phyloP scores from a whole-genome alignment of 64 coral and sea anemone genomes.

The Acropora tenuis region DNA sequence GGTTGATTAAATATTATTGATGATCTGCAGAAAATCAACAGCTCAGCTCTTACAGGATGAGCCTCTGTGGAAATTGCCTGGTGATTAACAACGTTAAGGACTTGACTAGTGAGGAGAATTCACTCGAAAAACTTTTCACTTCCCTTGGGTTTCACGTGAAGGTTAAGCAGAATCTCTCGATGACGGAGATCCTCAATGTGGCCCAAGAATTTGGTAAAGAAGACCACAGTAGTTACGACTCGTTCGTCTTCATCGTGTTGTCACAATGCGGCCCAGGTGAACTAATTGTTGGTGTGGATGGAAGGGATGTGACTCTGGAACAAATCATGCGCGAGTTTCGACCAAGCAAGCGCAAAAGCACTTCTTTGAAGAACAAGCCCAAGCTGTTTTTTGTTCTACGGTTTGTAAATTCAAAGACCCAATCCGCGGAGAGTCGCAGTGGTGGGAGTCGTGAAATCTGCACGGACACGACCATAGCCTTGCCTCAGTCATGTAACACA shows the following conservation, averaged over 20 bases:
- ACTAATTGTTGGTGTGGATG: neutral
- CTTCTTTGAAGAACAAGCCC: neutral
- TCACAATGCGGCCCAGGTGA: neutral
- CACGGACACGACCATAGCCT: too few relatives aligned
- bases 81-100: constrained; percentile 17
- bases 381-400: constrained; percentile 26
- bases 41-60: neutral
- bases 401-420: neutral
- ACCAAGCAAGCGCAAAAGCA: neutral
- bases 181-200: neutral
- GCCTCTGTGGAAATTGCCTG: neutral
- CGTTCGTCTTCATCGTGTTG: neutral
- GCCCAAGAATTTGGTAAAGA: neutral
- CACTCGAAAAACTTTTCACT: neutral
- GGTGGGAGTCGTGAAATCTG: neutral
- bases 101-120: neutral
- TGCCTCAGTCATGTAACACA: too few relatives aligned
- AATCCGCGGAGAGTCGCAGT: neutral
- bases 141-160: neutral
- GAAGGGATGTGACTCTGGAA: neutral
- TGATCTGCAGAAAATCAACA: neutral
- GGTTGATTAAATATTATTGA: neutral
- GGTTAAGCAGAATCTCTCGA: neutral
- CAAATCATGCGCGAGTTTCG: neutral
- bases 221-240: neutral